Conservation (phyloP, 2,888 invertebrate genomes). For the Drosophila glabriapex region DNA sequence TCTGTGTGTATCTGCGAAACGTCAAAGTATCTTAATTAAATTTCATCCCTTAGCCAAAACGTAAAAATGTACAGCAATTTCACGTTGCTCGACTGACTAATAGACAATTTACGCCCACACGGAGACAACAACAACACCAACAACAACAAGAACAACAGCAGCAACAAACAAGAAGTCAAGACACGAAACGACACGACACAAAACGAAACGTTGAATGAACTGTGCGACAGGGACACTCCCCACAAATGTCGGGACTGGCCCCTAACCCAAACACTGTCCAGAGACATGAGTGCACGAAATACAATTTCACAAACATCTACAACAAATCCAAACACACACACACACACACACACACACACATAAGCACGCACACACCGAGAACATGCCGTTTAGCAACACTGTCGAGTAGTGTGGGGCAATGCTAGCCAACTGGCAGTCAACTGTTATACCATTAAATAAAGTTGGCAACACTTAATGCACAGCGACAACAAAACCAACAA, state of each 20-base stretch:
- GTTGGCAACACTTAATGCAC: constrained; percentile 84
- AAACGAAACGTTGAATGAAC: constrained; percentile 63
- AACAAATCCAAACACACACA: constrained; percentile 46
- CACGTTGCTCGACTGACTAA: constrained; percentile 76
- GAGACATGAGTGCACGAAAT: constrained; percentile 59
- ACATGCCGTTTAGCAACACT: constrained; percentile 67
- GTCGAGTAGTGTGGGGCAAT: constrained; percentile 43
- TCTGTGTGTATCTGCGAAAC: constrained; percentile 77
- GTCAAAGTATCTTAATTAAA: constrained; percentile 83
- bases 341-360: constrained; percentile 33
- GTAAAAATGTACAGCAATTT: constrained; percentile 79
- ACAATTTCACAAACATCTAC: constrained; percentile 65
- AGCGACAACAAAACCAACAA: constrained; percentile 72
- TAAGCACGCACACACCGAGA: constrained; percentile 28
- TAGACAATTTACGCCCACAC: constrained; percentile 80
- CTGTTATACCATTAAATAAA: constrained; percentile 83
- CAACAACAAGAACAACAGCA: neutral
- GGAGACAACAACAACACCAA: constrained; percentile 28
- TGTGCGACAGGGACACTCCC: constrained; percentile 51
- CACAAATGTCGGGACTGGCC: constrained; percentile 44
- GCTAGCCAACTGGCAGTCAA: constrained; percentile 78
- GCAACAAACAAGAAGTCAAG: constrained; percentile 47
- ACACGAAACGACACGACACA: constrained; percentile 39
- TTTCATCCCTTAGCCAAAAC: constrained; percentile 81
- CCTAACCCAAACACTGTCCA: constrained; percentile 37